Evolutionary conservation across 2,797 vertebrate genomes (phyloP).

Genomic region (Nannoperca australis): DNA sequence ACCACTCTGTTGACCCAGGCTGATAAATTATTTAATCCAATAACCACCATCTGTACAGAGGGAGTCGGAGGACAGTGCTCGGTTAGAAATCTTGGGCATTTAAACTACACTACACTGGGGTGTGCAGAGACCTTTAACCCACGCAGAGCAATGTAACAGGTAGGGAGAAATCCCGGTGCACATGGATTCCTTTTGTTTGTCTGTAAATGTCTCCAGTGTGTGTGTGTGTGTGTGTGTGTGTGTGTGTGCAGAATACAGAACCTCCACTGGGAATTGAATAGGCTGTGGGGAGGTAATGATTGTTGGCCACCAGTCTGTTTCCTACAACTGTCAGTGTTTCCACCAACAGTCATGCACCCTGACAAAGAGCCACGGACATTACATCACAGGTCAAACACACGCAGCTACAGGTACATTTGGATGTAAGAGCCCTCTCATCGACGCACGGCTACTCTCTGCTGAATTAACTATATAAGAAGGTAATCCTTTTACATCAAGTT

Average conservation of each 20-base stretch:
- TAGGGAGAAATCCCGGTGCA: background rate
- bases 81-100: conserved; percentile 25
- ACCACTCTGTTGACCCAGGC: conserved; percentile 30
- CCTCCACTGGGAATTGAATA: conserved; percentile 26
- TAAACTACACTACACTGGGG: conserved; percentile 3
- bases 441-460: conserved; percentile 15
- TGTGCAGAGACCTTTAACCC: conserved; percentile 42
- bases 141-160: conserved; percentile 19
- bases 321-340: conserved; percentile 24
- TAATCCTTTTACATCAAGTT: conserved; percentile 53
- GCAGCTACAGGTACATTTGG: background rate
- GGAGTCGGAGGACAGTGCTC: conserved; percentile 34
- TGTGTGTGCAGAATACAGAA: conserved; percentile 38
- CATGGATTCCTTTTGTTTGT: background rate
- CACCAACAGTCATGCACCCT: conserved; percentile 18
- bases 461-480: conserved; percentile 49
- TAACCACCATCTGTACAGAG: conserved; percentile 37
- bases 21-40: conserved; percentile 61
- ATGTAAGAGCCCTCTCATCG: background rate
- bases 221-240: conserved; percentile 20
- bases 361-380: conserved; percentile 34
- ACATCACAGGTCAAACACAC: conserved; percentile 7
- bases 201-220: conserved; percentile 11
- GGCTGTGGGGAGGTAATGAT: conserved; percentile 4
- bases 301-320: conserved; percentile 30